Conservation (phyloP, 2,113 vertebrate genomes). For the Okapia johnstoni region DNA sequence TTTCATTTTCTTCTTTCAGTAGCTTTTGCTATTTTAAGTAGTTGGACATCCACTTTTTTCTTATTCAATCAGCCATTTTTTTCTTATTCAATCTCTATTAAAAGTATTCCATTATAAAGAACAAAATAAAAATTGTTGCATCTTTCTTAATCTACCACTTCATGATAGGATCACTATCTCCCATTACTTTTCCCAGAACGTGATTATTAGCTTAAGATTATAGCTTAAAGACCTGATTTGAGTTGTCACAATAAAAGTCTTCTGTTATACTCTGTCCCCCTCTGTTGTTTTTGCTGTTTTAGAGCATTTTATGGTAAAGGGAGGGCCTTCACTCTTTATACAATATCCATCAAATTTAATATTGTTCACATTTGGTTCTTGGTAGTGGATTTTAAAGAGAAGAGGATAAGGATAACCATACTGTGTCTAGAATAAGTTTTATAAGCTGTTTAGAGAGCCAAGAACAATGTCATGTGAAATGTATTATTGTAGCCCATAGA, state of each 20-base stretch:
- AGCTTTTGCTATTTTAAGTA: background rate
- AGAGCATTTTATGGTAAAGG: background rate
- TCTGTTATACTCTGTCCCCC: background rate
- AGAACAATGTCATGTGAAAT: background rate
- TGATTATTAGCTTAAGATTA: background rate
- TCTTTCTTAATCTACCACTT: background rate
- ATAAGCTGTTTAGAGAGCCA: background rate
- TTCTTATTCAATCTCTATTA: background rate
- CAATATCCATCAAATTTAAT: background rate
- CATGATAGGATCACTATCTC: background rate
- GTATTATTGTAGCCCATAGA: background rate
- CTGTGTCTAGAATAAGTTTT: background rate
- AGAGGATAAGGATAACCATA: background rate
- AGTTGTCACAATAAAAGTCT: background rate
- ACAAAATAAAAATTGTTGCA: background rate
- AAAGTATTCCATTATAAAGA: background rate
- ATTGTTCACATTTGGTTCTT: background rate
- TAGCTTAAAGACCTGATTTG: background rate
- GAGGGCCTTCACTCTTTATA: background rate
- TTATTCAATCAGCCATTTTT: background rate
- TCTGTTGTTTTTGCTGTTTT: background rate
- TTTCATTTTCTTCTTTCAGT: background rate
- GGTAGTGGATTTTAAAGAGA: background rate
- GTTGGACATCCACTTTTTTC: background rate
- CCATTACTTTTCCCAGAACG: background rate